Percentiles rank a stretch among this genome's conserved stretches.
Evolutionary conservation across 2,797 vertebrate genomes (phyloP).

Genomic region (Acanthopagrus latus): DNA sequence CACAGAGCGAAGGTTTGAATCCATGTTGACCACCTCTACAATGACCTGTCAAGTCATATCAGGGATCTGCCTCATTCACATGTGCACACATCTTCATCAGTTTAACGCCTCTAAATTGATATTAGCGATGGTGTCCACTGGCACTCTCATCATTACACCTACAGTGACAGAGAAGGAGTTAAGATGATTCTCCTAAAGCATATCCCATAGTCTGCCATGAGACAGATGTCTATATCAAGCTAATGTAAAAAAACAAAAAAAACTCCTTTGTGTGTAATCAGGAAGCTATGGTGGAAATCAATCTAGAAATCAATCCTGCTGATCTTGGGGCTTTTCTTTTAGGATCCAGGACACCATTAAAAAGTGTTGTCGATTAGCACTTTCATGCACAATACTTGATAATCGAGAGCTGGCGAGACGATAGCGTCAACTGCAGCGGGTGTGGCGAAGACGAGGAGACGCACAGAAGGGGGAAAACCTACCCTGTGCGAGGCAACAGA

Average conservation of each 20-base stretch:
- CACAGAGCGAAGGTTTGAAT: conserved; percentile 77
- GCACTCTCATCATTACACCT: conserved; percentile 11
- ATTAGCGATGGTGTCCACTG: conserved; percentile 23
- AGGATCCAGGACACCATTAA: conserved; percentile 18
- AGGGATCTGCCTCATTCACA: conserved; percentile 76
- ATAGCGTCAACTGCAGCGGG: background rate
- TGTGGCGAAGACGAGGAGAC: conserved; percentile 26
- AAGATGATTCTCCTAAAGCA: conserved; percentile 10
- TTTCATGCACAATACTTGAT: conserved; percentile 15
- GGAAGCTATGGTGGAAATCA: conserved; percentile 24
- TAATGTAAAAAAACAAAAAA: conserved; percentile 28
- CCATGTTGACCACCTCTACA: conserved; percentile 80
- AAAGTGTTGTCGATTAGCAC: conserved; percentile 4
- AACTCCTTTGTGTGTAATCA: conserved; percentile 49
- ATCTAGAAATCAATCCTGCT: conserved; percentile 32
- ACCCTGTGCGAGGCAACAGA: conserved; percentile 41
- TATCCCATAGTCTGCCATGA: conserved; percentile 2
- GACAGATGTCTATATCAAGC: conserved; percentile 29
- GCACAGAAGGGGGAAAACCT: conserved; percentile 41
- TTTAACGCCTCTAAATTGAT: conserved; percentile 40
- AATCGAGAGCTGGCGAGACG: conserved; percentile 5
- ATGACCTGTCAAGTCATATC: conserved; percentile 85
- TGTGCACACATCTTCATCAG: conserved; percentile 56
- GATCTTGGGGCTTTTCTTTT: conserved; percentile 16
- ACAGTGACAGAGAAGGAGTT: conserved; percentile 12